These are phyloP conservation scores for Phodopus roborovskii DNA, from an alignment of 2,113 vertebrate species.

Conservation along the genomic window DNA sequence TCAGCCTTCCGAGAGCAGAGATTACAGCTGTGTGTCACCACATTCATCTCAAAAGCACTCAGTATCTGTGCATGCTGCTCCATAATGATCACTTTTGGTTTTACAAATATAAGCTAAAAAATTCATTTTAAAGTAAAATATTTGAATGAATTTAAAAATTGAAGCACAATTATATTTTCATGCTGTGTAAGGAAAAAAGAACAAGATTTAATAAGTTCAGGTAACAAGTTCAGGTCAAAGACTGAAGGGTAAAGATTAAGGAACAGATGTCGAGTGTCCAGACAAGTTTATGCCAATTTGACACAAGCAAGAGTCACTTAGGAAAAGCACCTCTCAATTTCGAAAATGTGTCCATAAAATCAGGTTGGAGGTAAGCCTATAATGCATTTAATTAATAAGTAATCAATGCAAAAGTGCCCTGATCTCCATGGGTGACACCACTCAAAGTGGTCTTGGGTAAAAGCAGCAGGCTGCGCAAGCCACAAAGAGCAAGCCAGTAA, in stretches of 20 bases:
- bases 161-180: constrained; percentile 31
- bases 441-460: neutral
- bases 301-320: neutral
- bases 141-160: constrained; percentile 32
- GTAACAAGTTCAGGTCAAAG: neutral
- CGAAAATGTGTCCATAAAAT: neutral
- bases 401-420: neutral
- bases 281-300: neutral
- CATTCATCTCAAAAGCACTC: neutral
- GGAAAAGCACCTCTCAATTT: neutral
- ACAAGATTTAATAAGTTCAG: constrained; percentile 30
- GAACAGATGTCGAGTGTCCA: neutral
- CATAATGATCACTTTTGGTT: constrained; percentile 6
- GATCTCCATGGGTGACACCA: neutral
- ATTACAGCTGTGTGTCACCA: neutral
- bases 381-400: neutral
- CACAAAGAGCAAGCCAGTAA: neutral
- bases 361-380: neutral
- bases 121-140: constrained; percentile 42
- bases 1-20: neutral
- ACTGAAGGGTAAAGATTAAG: neutral
- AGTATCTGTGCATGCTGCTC: neutral
- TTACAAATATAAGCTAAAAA: constrained; percentile 47
- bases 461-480: neutral
- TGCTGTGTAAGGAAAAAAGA: neutral